Base-by-base conservation (phyloP, 2,113 vertebrate genomes). In the Carassius carassius region DNA sequence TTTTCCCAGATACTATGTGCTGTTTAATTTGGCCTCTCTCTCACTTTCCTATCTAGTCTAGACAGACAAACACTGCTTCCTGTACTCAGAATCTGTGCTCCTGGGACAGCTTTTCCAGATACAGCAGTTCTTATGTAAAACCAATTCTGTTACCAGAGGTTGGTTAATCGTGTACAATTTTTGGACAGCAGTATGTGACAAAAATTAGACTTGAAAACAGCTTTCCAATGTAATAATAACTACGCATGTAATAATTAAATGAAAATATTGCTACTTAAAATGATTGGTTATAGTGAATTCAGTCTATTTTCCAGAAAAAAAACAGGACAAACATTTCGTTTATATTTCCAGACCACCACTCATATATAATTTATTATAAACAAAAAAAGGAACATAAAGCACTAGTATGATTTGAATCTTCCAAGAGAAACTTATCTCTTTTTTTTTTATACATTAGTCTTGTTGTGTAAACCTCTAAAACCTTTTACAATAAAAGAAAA, bases 11-110 rank as follows among this genome's bases (percentile, higher is more conserved):
- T 72, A 41, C 35, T 47, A 74, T 25, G 41, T 1, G 12, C 37
- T 74, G 72, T 74, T 49, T 49, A 74, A 74, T 49, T 74, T 74
- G 72, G 72, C 41, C 41, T 17, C 41, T 47, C 70, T 74, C 72
- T 9, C 37, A 3, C 72, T 84, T 29, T 80, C 41, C 49, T 81
- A 74, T 74, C 72, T 74, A 49, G 73, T 77, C 72, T 35, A 77
- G 72, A 58, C 72, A 58, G 72, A 47, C 63, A 79, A n/a, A 80
- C 70, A 74, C 72, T 16, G 19, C 11, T 47, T 8, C 21, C 21
- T 5, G 47, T 73, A 47, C 70, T n/a, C 78, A 62, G 85, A 32
- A 73, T 77, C 79, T 25, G 78, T 70, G 74, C n/a, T 87, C 86
- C 86, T 25, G 72, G 83, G 77, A 87, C 13, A 4, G 19, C 35